These are phyloP conservation scores for Lacanobia wlatinum DNA, from an alignment of 2,888 invertebrate species.

Conservation along the genomic window DNA sequence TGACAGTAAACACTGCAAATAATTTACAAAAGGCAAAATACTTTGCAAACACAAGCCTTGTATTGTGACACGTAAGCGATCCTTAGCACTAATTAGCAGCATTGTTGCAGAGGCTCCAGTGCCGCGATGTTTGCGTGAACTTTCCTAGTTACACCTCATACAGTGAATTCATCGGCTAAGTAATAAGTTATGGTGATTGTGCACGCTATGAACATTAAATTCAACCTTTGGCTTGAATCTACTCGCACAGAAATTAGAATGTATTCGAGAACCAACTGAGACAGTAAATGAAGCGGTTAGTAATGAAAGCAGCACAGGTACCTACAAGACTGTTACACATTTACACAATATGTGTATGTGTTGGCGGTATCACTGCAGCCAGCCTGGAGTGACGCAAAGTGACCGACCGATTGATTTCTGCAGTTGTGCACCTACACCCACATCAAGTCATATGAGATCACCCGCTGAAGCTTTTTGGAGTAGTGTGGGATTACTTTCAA, in stretches of 20 bases:
- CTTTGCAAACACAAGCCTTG: constrained; percentile 33
- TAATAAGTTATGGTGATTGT: not conserved
- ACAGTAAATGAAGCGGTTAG: not conserved
- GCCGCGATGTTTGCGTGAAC: not conserved
- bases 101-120: constrained; percentile 12
- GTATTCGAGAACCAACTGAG: not conserved
- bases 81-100: constrained; percentile 38
- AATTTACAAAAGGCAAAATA: constrained; percentile 54
- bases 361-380: not conserved
- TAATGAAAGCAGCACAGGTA: not conserved
- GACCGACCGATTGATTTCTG: not conserved
- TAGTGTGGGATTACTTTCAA: not conserved
- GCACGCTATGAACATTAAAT: not conserved
- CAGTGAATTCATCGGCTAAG: not conserved
- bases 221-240: not conserved
- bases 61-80: constrained; percentile 5
- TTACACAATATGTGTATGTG: not conserved
- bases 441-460: not conserved
- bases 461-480: not conserved
- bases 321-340: not conserved
- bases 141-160: not conserved
- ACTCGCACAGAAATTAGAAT: not conserved
- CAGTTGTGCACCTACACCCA: not conserved
- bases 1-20: constrained; percentile 59
- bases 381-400: not conserved